These are phyloP conservation scores for Melieria picta DNA, from an alignment of 2,888 invertebrate genomes.

Conservation along the genomic window DNA sequence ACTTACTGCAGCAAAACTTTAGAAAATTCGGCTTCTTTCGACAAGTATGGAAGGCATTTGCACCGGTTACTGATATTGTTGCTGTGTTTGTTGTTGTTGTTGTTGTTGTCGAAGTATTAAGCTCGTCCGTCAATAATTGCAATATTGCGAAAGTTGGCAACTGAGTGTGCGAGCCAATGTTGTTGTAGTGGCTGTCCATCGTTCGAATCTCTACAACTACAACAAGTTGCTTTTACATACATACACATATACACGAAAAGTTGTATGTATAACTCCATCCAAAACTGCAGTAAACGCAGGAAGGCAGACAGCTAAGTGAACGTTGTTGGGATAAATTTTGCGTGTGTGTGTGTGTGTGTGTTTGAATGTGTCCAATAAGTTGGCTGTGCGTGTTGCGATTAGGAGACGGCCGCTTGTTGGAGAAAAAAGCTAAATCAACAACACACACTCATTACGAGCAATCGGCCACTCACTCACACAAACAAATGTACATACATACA, in stretches of 20 bases:
- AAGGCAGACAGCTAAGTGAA: too few species aligned
- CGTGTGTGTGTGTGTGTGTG: neutral
- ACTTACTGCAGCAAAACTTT: too few species aligned
- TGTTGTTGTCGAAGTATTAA: too few species aligned
- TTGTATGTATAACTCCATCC: neutral
- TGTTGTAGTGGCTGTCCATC: neutral
- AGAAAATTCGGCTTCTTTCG: too few species aligned
- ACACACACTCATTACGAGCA: too few species aligned
- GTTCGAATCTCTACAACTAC: neutral
- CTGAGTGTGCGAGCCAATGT: neutral
- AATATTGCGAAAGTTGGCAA: slow-evolving; percentile 27
- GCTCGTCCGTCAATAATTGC: slow-evolving; percentile 20
- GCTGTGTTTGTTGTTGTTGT: too few species aligned
- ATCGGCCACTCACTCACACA: neutral
- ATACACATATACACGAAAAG: neutral
- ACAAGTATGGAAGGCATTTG: too few species aligned
- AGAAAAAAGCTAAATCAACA: too few species aligned
- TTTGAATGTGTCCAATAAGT: neutral
- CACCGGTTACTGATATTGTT: too few species aligned
- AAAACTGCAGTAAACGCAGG: too few species aligned
- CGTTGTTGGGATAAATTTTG: neutral
- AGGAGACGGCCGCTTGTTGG: neutral
- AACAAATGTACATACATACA: neutral
- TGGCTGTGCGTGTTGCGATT: neutral
- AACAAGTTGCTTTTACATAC: neutral